A percentile compares a stretch with the other conserved stretches of the same genome.
These are phyloP conservation scores for Pterostichus niger DNA, from an alignment of 2,888 invertebrate genomes.

Conservation along the genomic window DNA sequence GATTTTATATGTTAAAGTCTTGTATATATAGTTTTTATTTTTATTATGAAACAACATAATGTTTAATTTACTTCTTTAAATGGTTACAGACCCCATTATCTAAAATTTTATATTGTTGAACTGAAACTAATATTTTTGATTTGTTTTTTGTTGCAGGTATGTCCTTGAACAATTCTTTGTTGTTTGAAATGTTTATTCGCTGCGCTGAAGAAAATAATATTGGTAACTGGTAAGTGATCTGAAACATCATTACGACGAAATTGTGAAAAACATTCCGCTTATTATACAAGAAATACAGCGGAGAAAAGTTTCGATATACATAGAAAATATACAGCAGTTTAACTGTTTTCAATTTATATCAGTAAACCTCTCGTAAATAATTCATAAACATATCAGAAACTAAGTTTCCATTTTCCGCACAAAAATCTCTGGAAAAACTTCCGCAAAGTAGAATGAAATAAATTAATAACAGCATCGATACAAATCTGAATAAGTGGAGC, in stretches of 20 bases:
- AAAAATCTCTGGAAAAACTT: background rate
- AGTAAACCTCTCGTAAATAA: conserved; percentile 15
- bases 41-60: no score
- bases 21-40: no score
- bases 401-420: no score
- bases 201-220: no score
- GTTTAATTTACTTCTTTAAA: no score
- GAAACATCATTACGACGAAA: background rate
- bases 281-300: background rate
- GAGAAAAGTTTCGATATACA: background rate
- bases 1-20: no score
- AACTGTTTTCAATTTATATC: conserved; percentile 15
- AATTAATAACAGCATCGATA: conserved; percentile 21
- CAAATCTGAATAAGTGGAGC: no score
- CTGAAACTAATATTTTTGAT: background rate
- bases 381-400: background rate
- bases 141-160: conserved; percentile 19
- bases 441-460: background rate
- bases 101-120: no score
- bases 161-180: background rate
- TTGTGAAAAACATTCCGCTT: background rate
- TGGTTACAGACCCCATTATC: no score
- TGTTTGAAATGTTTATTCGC: background rate
- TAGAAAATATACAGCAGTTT: conserved; percentile 4
- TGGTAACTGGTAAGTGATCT: background rate